phyloP scores from a whole-genome alignment of 2,797 vertebrate species.

The Phrynocephalus guinanensis region DNA sequence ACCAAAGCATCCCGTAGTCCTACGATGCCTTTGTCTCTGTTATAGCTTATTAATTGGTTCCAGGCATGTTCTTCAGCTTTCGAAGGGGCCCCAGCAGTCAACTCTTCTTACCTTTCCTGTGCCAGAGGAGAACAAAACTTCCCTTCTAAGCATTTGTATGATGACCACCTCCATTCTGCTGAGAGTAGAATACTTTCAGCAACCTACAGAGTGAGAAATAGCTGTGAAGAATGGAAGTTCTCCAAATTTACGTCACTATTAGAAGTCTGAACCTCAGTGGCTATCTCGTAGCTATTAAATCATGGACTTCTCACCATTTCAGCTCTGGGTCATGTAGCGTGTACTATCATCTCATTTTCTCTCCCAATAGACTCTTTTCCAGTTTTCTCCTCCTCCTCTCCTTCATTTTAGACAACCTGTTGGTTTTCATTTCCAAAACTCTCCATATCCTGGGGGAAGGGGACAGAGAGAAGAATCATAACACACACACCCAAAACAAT shows the following conservation, averaged over 20 bases:
- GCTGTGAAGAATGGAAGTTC: neutral
- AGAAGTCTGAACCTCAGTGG: neutral
- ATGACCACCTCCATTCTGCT: neutral
- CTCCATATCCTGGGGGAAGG: too few species aligned
- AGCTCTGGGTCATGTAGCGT: neutral
- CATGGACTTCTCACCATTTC: neutral
- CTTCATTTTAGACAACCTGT: neutral
- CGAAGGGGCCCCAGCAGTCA: neutral
- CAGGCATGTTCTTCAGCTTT: neutral
- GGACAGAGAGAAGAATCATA: too few species aligned
- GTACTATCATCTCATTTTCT: neutral
- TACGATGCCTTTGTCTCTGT: conserved; percentile 12
- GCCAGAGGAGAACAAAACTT: neutral
- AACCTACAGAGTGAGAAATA: neutral
- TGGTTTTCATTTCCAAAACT: neutral
- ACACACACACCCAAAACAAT: too few species aligned
- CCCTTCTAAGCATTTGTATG: neutral
- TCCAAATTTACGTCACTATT: neutral
- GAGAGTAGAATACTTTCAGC: neutral
- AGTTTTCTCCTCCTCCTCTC: too few species aligned
- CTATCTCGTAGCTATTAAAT: neutral
- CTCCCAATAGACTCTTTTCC: too few species aligned
- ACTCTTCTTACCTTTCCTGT: conserved; percentile 14
- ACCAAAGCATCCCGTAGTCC: conserved; percentile 26
- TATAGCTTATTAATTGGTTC: conserved; percentile 44